A percentile compares a stretch with the other conserved stretches of the same genome.
These are phyloP conservation scores for Drosophila anceps DNA, from an alignment of 2,888 invertebrate genomes.

Conservation along the genomic window DNA sequence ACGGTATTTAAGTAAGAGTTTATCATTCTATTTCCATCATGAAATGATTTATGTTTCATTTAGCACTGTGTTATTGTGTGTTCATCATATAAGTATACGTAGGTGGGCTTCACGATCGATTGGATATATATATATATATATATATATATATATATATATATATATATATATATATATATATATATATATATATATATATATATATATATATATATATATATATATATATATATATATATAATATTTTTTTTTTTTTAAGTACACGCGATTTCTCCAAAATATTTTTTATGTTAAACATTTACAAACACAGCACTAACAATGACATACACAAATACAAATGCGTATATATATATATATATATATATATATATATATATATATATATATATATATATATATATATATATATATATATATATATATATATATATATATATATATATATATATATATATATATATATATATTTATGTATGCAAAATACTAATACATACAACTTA, in stretches of 20 bases:
- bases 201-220: no score
- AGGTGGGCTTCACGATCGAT: constrained; percentile 74
- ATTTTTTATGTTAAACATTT: constrained; percentile 56
- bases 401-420: constrained; percentile 23
- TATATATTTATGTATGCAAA: constrained; percentile 17
- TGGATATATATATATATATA: constrained; percentile 20
- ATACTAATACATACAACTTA: constrained; percentile 28
- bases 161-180: constrained; percentile 9
- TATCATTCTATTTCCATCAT: constrained; percentile 24
- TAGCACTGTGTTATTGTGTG: constrained; percentile 66
- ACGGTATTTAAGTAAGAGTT: constrained; percentile 24
- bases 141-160: constrained; percentile 15
- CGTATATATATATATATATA: constrained; percentile 38
- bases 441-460: constrained; percentile 27
- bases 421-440: constrained; percentile 40
- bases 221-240: no score
- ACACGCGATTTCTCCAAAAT: constrained; percentile 28
- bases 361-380: constrained; percentile 25
- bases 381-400: constrained; percentile 28
- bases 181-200: no score
- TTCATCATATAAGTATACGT: constrained; percentile 45
- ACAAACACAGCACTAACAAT: constrained; percentile 75
- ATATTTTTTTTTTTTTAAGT: no score
- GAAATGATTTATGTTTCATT: constrained; percentile 34
- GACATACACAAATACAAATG: constrained; percentile 61